Base-by-base conservation (phyloP, 2,113 vertebrate species). In the Mola mola region DNA sequence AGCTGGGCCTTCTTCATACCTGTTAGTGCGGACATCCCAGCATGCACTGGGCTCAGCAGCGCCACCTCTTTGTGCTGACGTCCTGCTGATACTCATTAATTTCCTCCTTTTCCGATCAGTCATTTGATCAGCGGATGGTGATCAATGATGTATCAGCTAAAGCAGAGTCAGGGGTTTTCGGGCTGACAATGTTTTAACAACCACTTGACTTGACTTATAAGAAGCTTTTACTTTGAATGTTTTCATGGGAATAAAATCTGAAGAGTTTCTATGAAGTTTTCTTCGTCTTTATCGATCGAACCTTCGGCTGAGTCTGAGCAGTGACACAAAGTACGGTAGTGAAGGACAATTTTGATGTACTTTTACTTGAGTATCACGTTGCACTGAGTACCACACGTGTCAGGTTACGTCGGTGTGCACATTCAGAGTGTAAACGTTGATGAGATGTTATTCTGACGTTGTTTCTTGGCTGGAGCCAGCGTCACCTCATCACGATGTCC, bases 171-270 rank as follows among this genome's bases (percentile, higher is more conserved):
- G 44, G 60, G 50, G 52, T 50, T 2, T 52, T 4, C 37, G 11
- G 20, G 46, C 5, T 73, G 4, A 28, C 10, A 4, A 12, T 33
- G 15, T 31, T 15, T 3, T 21, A 19, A 26, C 26, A 1, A 29
- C 9, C 34, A 10, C 28, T 7, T 19, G 36, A 51, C 57, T 34
- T 11, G 16, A 37, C 49, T 65, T 34, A 20, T 38, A 11, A 47
- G 33, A 56, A 3, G 49, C 40, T 46, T 53, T 34, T 16, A 28
- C 11, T 13, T 11, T 21, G 28, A 16, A 12, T 4, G 15, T 50
- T 12, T 51, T 25, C 20, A 63, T 43, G 29, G 36, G 11, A 26
- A 36, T 10, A 67, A 67, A 67, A 66, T n/a, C 13, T 19, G 42
- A 49, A 25, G 15, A 49, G 16, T 59, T 50, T 51, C n/a, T 36